Evolutionary conservation across 2,797 vertebrate species (phyloP).

Genomic region (Chaetophractus vellerosus): DNA sequence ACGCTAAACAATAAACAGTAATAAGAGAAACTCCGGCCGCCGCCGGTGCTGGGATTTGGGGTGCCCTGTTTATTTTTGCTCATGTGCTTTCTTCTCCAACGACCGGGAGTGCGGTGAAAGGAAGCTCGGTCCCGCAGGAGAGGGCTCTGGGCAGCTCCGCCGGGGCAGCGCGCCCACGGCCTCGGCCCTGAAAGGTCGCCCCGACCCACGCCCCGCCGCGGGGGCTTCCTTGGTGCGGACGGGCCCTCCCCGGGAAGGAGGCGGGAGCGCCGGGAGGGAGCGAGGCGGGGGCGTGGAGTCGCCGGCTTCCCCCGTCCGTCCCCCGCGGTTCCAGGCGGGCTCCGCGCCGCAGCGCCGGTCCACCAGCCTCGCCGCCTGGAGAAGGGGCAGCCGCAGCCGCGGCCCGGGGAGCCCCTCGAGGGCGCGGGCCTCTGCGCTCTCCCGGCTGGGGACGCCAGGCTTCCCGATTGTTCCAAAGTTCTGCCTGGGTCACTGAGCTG

Average conservation of each 20-base stretch:
- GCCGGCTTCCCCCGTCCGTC: too few species aligned
- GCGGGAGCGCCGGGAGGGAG: fast-evolving
- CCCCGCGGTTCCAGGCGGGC: background rate
- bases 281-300: too few species aligned
- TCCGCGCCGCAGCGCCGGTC: too few species aligned
- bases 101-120: background rate
- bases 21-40: background rate
- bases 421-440: background rate
- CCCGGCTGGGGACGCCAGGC: background rate
- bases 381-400: too few species aligned
- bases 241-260: too few species aligned
- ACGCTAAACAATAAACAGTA: background rate
- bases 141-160: too few species aligned
- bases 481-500: background rate
- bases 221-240: background rate
- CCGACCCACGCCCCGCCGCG: fast-evolving
- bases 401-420: background rate
- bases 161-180: background rate
- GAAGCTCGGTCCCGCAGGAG: background rate
- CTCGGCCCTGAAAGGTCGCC: background rate
- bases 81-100: background rate
- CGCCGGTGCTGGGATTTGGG: background rate
- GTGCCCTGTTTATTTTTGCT: background rate
- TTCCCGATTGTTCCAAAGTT: background rate
- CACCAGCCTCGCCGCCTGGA: too few species aligned